These are phyloP conservation scores for Heliocidaris tuberculata DNA, from an alignment of 35 echinoderm and acorn worm species.

Conservation along the genomic window DNA sequence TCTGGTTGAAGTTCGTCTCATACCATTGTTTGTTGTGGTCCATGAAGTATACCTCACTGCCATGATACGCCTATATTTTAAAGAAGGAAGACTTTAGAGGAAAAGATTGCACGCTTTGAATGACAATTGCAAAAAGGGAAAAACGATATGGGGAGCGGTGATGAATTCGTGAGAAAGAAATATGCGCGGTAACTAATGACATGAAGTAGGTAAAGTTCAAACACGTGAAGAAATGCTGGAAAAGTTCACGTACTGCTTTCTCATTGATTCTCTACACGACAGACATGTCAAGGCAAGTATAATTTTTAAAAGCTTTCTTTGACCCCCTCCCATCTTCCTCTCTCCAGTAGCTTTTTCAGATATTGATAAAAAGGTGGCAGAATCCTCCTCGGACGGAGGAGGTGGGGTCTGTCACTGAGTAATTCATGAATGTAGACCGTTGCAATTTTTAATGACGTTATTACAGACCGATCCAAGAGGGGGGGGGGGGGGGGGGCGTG, in stretches of 20 bases:
- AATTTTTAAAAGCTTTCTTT: too few species aligned
- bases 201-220: not conserved
- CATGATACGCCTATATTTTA: not conserved
- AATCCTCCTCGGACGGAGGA: too few species aligned
- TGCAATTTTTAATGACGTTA: too few species aligned
- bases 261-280: not conserved
- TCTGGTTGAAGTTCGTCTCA: not conserved
- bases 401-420: too few species aligned
- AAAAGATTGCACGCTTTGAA: not conserved
- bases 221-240: not conserved
- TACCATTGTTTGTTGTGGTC: not conserved
- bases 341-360: too few species aligned
- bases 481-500: too few species aligned
- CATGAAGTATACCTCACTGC: not conserved
- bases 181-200: not conserved
- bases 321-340: too few species aligned
- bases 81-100: not conserved
- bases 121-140: not conserved
- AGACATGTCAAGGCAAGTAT: not conserved
- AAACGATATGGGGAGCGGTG: not conserved
- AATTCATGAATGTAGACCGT: too few species aligned
- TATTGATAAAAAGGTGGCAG: too few species aligned
- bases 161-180: constrained; percentile 11
- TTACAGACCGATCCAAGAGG: too few species aligned
- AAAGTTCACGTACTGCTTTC: not conserved